phyloP scores from a whole-genome alignment of 2,797 vertebrate species.

The Microctenopoma steveboyesi region DNA sequence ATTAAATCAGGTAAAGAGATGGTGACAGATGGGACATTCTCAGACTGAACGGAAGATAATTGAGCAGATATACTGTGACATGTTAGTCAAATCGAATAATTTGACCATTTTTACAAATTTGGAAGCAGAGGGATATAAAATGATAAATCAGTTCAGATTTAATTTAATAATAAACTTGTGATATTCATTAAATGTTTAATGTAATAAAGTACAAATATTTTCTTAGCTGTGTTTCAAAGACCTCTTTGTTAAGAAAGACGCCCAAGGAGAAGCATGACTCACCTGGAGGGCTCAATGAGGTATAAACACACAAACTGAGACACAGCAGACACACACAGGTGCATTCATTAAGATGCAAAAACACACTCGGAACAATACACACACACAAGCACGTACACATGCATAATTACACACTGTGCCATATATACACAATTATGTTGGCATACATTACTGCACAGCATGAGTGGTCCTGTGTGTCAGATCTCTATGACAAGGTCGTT shows the following conservation, averaged over 20 bases:
- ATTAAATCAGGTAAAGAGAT: not conserved
- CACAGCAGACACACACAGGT: conserved; percentile 3
- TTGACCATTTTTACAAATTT: no score
- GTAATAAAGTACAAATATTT: not conserved
- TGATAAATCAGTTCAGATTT: not conserved
- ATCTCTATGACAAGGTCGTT: conserved; percentile 72
- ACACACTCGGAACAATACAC: conserved; percentile 17
- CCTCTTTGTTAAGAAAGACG: conserved; percentile 19
- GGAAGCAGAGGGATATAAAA: not conserved
- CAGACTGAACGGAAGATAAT: not conserved
- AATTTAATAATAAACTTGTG: not conserved
- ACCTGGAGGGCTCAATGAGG: conserved; percentile 30
- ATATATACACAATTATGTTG: conserved; percentile 16
- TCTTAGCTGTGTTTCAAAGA: conserved; percentile 16
- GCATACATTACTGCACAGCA: conserved; percentile 34
- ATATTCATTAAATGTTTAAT: not conserved
- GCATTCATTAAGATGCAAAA: not conserved
- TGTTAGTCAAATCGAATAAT: not conserved
- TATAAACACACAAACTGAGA: conserved; percentile 26
- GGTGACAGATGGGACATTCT: not conserved
- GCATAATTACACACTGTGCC: conserved; percentile 10
- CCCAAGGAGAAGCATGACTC: conserved; percentile 50
- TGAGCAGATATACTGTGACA: not conserved
- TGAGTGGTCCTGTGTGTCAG: conserved; percentile 47
- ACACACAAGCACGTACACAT: not conserved